Evolutionary conservation across 2,888 invertebrate genomes (phyloP), one percentile per base, ranked within the genome.

Genomic region (Agrotis ipsilon): DNA sequence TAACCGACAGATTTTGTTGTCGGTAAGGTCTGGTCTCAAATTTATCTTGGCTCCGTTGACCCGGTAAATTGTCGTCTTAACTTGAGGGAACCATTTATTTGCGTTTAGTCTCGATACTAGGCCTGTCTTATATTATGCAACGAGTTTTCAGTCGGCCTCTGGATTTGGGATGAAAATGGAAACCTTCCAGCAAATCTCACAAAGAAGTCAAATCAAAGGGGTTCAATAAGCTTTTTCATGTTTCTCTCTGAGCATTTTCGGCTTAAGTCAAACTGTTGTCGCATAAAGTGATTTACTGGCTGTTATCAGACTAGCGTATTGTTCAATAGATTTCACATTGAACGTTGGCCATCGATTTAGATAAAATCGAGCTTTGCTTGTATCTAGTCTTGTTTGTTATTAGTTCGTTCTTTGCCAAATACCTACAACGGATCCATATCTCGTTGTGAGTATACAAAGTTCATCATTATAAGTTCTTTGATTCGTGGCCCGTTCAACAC

Each of bases 41-140:
- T 93, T 92, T 92, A 92, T 92, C 91, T 91, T 85, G 86, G 87
- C 90, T 90, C 86, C 92, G 90, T 88, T 92, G 94, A 92, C 93
- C 93, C 93, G 93, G 86, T 85, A 93, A 94, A 94, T 94, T 93
- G 94, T 92, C 92, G 90, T 91, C 92, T 93, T 92, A 92, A 93
- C 92, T 93, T 89, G 90, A 90, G 89, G 88, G 86, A 91, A 91
- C 91, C 93, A 93, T 94, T 94, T 94, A 93, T 94, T 94, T 93
- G 91, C 91, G 91, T 92, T 93, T 92, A 92, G 92, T 89, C 90
- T 86, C 87, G 88, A 92, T 92, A 91, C 91, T 91, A 85, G 90
- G 89, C 90, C 87, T 91, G 90, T 92, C 90, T 92, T 92, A 92
- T 92, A 91, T 93, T 92, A 94, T 94, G 93, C 91, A 93, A 93